A percentile compares a stretch with the other conserved stretches of the same genome.
phyloP scores from a whole-genome alignment of 1,140 invertebrate genomes.

The Octopus bimaculoides region DNA sequence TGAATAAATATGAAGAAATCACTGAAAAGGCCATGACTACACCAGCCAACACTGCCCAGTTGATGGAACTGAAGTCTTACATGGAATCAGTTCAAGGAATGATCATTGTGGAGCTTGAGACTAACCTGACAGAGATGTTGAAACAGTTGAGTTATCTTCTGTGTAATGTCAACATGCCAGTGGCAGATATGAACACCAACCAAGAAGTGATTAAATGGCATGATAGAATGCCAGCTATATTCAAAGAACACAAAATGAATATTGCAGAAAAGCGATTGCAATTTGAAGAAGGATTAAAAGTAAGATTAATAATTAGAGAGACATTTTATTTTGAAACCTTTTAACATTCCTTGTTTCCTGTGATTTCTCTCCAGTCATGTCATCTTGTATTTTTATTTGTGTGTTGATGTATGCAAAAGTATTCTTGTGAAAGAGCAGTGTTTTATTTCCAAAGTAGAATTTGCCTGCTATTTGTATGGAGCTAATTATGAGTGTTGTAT shows the following conservation, averaged over 20 bases:
- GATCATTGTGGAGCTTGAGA: slow-evolving; percentile 73
- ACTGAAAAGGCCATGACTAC: slow-evolving; percentile 74
- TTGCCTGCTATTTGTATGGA: no score
- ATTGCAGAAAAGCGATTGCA: slow-evolving; percentile 79
- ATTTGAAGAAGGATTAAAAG: slow-evolving; percentile 78
- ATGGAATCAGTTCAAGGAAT: slow-evolving; percentile 73
- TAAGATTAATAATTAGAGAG: slow-evolving; percentile 27
- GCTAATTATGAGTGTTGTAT: no score
- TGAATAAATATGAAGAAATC: slow-evolving; percentile 81
- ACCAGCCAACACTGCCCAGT: slow-evolving; percentile 77
- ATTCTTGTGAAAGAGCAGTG: no score
- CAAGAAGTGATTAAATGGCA: slow-evolving; percentile 85
- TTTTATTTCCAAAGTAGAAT: no score
- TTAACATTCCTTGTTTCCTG: no score
- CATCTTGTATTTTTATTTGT: no score
- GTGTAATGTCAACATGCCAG: slow-evolving; percentile 75
- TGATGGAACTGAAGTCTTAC: slow-evolving; percentile 79
- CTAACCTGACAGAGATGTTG: slow-evolving; percentile 67
- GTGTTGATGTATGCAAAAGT: no score
- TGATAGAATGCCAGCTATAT: slow-evolving; percentile 72
- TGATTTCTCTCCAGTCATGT: no score
- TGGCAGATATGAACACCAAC: slow-evolving; percentile 74
- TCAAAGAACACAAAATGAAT: slow-evolving; percentile 78
- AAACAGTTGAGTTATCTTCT: slow-evolving; percentile 71
- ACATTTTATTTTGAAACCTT: no score